These are phyloP conservation scores for Petroica traversi DNA, from an alignment of 2,113 vertebrate species.

Conservation along the genomic window DNA sequence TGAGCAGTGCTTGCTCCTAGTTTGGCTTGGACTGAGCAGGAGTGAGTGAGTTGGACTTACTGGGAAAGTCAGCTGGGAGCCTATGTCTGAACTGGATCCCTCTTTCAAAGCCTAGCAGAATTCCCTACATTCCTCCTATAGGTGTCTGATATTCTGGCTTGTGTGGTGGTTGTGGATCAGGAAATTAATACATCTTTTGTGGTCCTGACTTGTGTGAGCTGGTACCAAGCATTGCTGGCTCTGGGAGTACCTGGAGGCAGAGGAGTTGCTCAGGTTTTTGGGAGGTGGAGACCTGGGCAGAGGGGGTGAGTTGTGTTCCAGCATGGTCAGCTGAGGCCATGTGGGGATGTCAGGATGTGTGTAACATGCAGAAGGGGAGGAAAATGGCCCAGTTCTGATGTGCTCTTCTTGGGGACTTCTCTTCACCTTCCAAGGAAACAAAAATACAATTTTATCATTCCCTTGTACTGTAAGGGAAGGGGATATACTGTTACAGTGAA, in stretches of 20 bases:
- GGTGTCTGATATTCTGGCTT: neutral
- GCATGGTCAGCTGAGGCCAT: neutral
- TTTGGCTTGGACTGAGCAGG: neutral
- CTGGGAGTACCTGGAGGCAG: neutral
- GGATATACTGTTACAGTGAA: neutral
- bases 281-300: neutral
- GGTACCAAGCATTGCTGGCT: neutral
- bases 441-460: neutral
- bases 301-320: neutral
- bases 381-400: neutral
- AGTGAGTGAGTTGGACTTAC: neutral
- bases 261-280: neutral
- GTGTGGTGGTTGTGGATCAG: neutral
- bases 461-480: neutral
- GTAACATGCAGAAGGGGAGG: neutral
- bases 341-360: fast-evolving
- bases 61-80: neutral
- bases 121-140: neutral
- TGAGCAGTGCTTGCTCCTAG: neutral
- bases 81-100: neutral
- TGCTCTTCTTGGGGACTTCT: neutral
- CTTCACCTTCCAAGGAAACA: neutral
- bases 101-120: neutral
- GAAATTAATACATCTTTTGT: neutral
- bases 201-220: neutral